These are phyloP conservation scores for Octopus sinensis DNA, from an alignment of 1,140 invertebrate species.

Conservation along the genomic window DNA sequence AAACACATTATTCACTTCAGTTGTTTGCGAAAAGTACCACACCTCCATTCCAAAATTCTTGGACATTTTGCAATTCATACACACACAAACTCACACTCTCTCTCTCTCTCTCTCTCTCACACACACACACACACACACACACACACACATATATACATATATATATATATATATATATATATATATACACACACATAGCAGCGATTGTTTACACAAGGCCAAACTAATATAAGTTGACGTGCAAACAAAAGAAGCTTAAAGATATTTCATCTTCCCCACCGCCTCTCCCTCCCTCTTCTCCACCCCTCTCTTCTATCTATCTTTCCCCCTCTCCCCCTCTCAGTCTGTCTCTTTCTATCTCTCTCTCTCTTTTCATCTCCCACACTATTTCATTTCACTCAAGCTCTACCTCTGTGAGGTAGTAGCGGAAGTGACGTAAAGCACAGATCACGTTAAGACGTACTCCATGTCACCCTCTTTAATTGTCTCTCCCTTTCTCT, in stretches of 20 bases:
- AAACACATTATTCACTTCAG: too few species aligned
- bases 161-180: background rate
- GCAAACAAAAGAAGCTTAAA: too few species aligned
- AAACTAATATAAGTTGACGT: too few species aligned
- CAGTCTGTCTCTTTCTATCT: background rate
- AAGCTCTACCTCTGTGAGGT: too few species aligned
- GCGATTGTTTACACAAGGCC: background rate
- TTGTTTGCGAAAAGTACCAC: too few species aligned
- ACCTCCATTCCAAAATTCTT: too few species aligned
- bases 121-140: constrained; percentile 6
- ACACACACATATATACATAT: constrained; percentile 9
- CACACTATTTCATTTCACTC: background rate
- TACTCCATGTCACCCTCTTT: too few species aligned
- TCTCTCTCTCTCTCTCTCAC: too few species aligned
- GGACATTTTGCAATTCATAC: too few species aligned
- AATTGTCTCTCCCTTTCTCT: background rate
- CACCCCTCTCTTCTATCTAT: background rate
- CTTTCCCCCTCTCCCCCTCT: background rate
- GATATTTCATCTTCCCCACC: background rate
- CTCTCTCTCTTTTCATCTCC: background rate
- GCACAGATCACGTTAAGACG: too few species aligned
- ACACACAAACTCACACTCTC: too few species aligned
- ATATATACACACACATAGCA: background rate
- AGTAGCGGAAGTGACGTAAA: too few species aligned
- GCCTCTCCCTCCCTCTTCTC: background rate